Evolutionary conservation across 2,797 vertebrate species (phyloP).

Genomic region (Sebastes trivittatus): DNA sequence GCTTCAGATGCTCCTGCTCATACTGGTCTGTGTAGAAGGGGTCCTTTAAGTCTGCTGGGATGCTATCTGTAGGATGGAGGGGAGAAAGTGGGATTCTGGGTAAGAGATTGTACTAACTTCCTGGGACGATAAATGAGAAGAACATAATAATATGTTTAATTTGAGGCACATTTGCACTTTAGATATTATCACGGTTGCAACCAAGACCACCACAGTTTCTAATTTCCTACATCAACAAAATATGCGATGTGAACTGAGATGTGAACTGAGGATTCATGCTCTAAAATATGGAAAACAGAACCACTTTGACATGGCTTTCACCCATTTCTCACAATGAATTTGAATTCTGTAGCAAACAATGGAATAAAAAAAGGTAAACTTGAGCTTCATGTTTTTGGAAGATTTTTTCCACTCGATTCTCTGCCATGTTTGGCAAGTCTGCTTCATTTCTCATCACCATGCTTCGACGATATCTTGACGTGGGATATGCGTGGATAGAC

Average conservation of each 20-base stretch:
- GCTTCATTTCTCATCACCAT: constrained; percentile 13
- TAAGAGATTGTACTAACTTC: not conserved
- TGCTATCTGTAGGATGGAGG: constrained; percentile 82
- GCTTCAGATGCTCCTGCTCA: constrained; percentile 98
- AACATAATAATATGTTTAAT: not conserved
- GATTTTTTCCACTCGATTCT: not conserved
- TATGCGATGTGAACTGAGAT: not conserved
- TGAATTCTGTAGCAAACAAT: not conserved
- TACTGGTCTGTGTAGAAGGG: constrained; percentile 99
- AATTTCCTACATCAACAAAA: not conserved
- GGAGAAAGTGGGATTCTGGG: not conserved
- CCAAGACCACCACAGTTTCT: not conserved
- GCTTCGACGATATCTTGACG: constrained; percentile 46
- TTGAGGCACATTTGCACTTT: not conserved
- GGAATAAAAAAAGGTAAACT: not conserved
- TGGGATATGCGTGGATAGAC: constrained; percentile 54
- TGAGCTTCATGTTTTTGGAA: not conserved
- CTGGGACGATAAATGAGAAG: not conserved
- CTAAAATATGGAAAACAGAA: not conserved
- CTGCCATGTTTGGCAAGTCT: not conserved
- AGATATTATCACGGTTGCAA: not conserved
- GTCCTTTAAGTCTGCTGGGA: constrained; percentile 91
- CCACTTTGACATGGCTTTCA: not conserved
- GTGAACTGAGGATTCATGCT: not conserved
- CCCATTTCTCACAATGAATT: not conserved